phyloP scores from a whole-genome alignment of 2,113 vertebrate species.

The Anser cygnoides region DNA sequence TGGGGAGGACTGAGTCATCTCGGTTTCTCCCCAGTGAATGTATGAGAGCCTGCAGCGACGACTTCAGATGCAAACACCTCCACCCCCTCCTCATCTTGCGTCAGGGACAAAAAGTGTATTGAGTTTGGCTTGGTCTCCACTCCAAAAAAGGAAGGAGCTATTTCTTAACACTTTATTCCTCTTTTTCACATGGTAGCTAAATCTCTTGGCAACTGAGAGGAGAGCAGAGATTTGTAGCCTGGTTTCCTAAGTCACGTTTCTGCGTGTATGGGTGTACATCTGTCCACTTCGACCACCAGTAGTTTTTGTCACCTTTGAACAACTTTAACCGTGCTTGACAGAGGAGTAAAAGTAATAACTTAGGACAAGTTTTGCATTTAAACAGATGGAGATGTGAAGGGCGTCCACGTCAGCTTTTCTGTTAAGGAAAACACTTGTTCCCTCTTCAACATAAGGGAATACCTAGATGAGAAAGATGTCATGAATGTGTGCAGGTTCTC shows the following conservation, averaged over 20 bases:
- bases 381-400: neutral
- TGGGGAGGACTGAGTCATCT: neutral
- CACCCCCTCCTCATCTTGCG: neutral
- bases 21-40: neutral
- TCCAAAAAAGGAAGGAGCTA: neutral
- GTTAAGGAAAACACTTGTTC: neutral
- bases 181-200: neutral
- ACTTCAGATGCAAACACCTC: conserved; percentile 17
- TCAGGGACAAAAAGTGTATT: neutral
- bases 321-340: neutral
- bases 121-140: neutral
- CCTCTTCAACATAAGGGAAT: neutral
- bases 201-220: neutral
- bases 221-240: neutral
- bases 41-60: neutral
- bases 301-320: neutral
- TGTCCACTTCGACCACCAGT: neutral
- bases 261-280: neutral
- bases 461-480: neutral
- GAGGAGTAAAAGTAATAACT: neutral
- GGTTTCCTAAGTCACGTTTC: neutral
- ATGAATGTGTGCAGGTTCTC: neutral
- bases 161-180: neutral
- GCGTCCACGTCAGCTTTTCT: neutral
- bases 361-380: neutral